Evolutionary conservation across 2,888 invertebrate species (phyloP).

Genomic region (Heterodera filipjevi): DNA sequence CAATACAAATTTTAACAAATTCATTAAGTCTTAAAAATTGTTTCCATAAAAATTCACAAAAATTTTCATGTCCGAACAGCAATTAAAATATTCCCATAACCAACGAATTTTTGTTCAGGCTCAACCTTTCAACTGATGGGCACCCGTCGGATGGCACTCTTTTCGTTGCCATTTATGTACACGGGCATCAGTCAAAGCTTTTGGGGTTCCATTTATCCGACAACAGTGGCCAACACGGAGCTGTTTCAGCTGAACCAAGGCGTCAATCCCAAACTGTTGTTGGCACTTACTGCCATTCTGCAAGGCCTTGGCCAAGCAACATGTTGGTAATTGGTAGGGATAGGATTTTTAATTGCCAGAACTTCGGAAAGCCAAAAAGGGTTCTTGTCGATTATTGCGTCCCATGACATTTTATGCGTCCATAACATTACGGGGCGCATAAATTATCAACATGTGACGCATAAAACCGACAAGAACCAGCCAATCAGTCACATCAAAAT

Average conservation of each 20-base stretch:
- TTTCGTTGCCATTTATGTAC: slow-evolving; percentile 19
- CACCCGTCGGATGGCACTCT: slow-evolving; percentile 12
- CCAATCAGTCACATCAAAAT: no score
- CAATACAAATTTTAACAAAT: no score
- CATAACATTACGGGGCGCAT: no score
- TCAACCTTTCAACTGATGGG: slow-evolving; percentile 1
- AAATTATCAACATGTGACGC: no score
- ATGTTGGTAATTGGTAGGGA: slow-evolving; percentile 19
- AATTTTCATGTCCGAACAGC: neutral
- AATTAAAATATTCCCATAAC: neutral
- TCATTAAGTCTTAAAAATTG: no score
- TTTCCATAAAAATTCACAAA: no score
- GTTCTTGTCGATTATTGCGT: no score
- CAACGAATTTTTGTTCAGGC: neutral
- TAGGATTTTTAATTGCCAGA: no score
- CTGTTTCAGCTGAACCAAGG: slow-evolving; percentile 25
- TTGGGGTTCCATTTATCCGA: slow-evolving; percentile 22
- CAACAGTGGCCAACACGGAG: slow-evolving; percentile 27
- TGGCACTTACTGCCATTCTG: slow-evolving; percentile 38
- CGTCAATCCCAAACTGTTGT: slow-evolving; percentile 30
- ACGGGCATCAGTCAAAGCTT: slow-evolving; percentile 22
- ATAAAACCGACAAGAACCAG: no score
- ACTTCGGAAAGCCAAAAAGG: no score
- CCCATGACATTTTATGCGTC: no score
- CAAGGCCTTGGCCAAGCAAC: slow-evolving; percentile 35